Evolutionary conservation across 2,888 invertebrate species (phyloP).

Genomic region (Pristionchus entomophagus): DNA sequence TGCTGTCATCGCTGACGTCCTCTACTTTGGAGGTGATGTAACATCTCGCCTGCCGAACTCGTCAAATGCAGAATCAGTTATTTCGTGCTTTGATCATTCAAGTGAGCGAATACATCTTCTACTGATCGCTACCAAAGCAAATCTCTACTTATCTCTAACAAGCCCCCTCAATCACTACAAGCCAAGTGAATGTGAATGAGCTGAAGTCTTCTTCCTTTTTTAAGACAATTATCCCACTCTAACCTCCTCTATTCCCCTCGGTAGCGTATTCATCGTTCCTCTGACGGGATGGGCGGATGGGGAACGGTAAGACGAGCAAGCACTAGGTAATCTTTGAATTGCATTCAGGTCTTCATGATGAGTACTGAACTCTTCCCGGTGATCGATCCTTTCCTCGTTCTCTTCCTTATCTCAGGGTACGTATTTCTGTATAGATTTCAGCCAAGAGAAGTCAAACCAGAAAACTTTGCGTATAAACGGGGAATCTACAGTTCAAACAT

Average conservation of each 20-base stretch:
- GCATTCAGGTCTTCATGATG: conserved; percentile 17
- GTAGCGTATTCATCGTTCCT: not conserved
- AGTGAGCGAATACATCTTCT: not conserved
- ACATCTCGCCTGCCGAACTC: not conserved
- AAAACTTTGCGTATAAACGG: too few relatives aligned
- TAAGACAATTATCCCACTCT: not conserved
- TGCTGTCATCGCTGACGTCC: not conserved
- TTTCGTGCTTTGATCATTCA: not conserved
- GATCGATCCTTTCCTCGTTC: conserved; percentile 7
- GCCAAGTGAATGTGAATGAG: too few relatives aligned
- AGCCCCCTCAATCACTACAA: too few relatives aligned
- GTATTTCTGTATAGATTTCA: too few relatives aligned
- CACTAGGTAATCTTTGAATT: too few relatives aligned
- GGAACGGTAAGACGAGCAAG: not conserved
- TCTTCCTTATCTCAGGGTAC: not conserved
- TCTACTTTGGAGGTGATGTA: not conserved
- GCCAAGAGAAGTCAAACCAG: too few relatives aligned
- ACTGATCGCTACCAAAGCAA: too few relatives aligned
- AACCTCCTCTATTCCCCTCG: not conserved
- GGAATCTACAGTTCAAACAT: too few relatives aligned
- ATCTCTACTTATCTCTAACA: too few relatives aligned
- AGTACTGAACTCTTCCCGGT: conserved; percentile 4
- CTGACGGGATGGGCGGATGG: conserved; percentile 25
- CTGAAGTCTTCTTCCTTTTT: not conserved
- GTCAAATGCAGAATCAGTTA: conserved; percentile 9